Evolutionary conservation across 2,113 vertebrate species (phyloP), one percentile per base, ranked within the genome.

Genomic region (Odontesthes bonariensis): DNA sequence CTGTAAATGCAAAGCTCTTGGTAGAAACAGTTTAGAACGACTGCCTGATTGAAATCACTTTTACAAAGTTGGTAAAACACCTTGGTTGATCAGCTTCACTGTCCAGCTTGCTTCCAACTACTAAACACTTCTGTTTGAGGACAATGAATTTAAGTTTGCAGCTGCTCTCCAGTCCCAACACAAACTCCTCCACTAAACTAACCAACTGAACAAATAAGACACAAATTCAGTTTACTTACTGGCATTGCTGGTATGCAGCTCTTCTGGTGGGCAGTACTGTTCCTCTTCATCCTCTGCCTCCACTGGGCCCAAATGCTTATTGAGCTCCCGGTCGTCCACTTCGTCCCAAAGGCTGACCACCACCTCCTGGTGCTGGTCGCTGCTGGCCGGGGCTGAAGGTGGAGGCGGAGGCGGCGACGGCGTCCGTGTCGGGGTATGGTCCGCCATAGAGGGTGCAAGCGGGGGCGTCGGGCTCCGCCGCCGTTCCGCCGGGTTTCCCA

Each of bases 291-390:
- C 78, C 1, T 79, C 82, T 1, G 42, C 53, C 69, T 82, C 83
- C 49, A 81, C 57, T 0, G 74, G 74, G 0, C 33, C 74, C 47
- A 67, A 58, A 2, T 85, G 69, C 17, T 70, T 72, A 8, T 16
- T 47, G 6, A 78, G 52, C 23, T 63, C 79, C 33, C 9, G 3
- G 22, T 68, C 59, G 7, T 73, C 80, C 0, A 65, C 60, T 1
- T 87, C 65, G 23, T 83, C 80, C 79, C 82, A 88, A 6, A 86
- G 77, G 2, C 75, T 54, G 44, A 84, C 81, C 0, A 65, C 83
- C 0, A 82, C 80, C 77, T 76, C 79, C 6, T 68, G 58, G 2
- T 65, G 75, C 42, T 83, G 49, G 2, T 80, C 83, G 20, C 42
- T 54, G 17, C 23, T 19, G 42, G 4, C 23, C 0, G 71, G 19